Percentiles rank a stretch among this genome's conserved stretches.
Evolutionary conservation across 1,140 invertebrate genomes (phyloP).

Genomic region (Drosophila elegans): DNA sequence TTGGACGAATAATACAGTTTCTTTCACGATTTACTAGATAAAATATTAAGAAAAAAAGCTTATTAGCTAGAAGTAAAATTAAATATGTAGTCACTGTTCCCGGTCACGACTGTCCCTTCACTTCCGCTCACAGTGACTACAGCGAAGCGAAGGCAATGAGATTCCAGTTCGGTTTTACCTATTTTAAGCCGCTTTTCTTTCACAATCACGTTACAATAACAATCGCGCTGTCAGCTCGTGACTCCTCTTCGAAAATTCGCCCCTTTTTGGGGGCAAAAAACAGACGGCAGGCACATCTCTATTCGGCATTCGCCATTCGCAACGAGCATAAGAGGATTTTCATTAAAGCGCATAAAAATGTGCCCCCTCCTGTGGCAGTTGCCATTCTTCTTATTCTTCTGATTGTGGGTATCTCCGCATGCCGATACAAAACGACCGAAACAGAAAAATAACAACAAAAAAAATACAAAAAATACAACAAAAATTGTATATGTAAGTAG

Average conservation of each 20-base stretch:
- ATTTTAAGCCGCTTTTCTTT: constrained; percentile 51
- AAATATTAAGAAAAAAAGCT: too few species aligned
- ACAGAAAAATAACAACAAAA: not conserved
- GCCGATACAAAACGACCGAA: constrained; percentile 43
- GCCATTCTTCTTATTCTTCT: constrained; percentile 50
- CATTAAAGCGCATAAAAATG: constrained; percentile 78
- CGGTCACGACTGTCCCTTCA: not conserved
- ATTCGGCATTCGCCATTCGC: constrained; percentile 34
- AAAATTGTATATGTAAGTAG: constrained; percentile 9
- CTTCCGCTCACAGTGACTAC: constrained; percentile 7
- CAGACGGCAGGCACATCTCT: constrained; percentile 25
- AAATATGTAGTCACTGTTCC: constrained; percentile 7
- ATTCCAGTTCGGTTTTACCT: constrained; percentile 18
- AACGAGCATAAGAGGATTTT: constrained; percentile 76
- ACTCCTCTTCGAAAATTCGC: constrained; percentile 7
- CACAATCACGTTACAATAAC: constrained; percentile 53
- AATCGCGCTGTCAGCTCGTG: constrained; percentile 35
- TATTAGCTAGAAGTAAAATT: too few species aligned
- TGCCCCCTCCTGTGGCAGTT: constrained; percentile 37
- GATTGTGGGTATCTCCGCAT: constrained; percentile 56
- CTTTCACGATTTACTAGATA: too few species aligned
- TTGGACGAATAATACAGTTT: too few species aligned
- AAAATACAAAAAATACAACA: not conserved
- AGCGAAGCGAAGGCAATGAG: not conserved
- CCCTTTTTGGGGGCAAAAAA: not conserved